Evolutionary conservation across 2,797 vertebrate species (phyloP).

Genomic region (Microhierax caerulescens): DNA sequence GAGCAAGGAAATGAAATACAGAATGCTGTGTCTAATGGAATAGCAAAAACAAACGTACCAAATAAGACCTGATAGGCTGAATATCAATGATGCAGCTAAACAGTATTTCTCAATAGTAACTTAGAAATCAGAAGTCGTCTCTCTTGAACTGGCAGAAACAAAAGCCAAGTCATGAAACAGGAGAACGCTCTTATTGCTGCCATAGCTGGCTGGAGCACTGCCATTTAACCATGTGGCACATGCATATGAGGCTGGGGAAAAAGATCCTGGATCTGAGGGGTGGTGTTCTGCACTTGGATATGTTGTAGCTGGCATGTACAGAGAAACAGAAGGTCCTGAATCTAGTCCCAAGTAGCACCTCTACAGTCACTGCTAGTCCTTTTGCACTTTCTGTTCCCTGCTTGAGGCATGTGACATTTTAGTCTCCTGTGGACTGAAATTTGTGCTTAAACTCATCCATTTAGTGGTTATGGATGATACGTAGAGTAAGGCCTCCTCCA

Average conservation of each 20-base stretch:
- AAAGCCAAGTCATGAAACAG: background rate
- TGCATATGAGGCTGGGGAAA: background rate
- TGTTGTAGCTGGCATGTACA: background rate
- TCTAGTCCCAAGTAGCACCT: background rate
- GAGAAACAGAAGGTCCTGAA: background rate
- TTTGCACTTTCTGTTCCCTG: background rate
- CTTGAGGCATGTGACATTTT: background rate
- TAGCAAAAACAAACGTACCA: background rate
- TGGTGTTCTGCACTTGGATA: background rate
- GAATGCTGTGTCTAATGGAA: background rate
- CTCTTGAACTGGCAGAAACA: background rate
- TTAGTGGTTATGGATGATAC: background rate
- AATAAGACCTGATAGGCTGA: background rate
- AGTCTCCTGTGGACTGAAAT: background rate
- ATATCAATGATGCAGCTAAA: background rate
- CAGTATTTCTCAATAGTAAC: background rate
- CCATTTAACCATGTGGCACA: background rate
- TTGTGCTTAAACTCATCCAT: background rate
- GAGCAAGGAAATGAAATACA: background rate
- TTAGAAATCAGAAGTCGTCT: background rate
- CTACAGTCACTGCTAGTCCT: background rate
- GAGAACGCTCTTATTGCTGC: background rate
- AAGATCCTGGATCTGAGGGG: background rate
- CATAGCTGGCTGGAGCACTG: background rate
- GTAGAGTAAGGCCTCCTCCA: background rate